Evolutionary conservation across 2,888 invertebrate genomes (phyloP).

Genomic region (Diarsia brunnea): DNA sequence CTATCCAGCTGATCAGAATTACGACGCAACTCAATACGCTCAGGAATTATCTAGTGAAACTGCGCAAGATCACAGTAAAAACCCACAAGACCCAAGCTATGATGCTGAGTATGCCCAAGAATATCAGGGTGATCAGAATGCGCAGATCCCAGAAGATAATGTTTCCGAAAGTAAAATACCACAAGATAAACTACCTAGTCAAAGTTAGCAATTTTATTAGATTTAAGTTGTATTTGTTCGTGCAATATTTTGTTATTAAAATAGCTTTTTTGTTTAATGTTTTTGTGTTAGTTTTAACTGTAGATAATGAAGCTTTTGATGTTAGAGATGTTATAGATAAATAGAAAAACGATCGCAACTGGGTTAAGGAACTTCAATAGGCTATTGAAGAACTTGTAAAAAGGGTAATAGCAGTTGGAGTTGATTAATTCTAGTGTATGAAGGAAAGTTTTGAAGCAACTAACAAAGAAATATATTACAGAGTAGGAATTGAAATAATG

Average conservation of each 20-base stretch:
- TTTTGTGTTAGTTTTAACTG: slow-evolving; percentile 67
- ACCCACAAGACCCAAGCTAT: slow-evolving; percentile 53
- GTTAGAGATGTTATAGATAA: slow-evolving; percentile 69
- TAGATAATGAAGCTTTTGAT: slow-evolving; percentile 73
- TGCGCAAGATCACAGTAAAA: slow-evolving; percentile 34
- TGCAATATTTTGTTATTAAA: slow-evolving; percentile 83
- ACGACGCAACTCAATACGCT: slow-evolving; percentile 77
- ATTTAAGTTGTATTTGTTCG: slow-evolving; percentile 72
- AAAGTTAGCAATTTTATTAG: slow-evolving; percentile 82
- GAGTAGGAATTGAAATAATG: not conserved
- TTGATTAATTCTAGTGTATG: slow-evolving; percentile 5
- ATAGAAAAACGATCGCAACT: slow-evolving; percentile 31
- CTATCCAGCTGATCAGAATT: slow-evolving; percentile 77
- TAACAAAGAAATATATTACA: not conserved
- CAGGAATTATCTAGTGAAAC: slow-evolving; percentile 67
- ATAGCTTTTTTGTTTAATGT: slow-evolving; percentile 70
- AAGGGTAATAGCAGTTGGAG: slow-evolving; percentile 3
- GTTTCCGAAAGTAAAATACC: slow-evolving; percentile 67
- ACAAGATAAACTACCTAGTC: slow-evolving; percentile 76
- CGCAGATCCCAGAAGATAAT: slow-evolving; percentile 43
- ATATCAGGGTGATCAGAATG: slow-evolving; percentile 45
- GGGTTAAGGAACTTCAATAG: slow-evolving; percentile 28
- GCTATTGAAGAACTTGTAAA: slow-evolving; percentile 14
- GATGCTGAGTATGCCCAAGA: slow-evolving; percentile 59
- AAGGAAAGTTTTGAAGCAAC: slow-evolving; percentile 40